Conservation (phyloP, 2,888 invertebrate species). For the Callosobruchus maculatus region DNA sequence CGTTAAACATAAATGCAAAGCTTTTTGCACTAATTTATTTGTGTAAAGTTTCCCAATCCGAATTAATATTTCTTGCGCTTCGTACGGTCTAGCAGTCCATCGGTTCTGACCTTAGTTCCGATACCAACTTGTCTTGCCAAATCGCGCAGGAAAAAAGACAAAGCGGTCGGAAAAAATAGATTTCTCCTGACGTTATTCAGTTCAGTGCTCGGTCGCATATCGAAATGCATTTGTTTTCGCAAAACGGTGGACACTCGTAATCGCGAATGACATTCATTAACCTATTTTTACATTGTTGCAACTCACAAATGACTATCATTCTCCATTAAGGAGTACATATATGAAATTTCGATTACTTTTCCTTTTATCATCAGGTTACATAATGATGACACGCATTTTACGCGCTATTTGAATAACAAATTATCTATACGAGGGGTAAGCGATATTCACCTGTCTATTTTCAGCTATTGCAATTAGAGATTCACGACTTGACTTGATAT, state of each 20-base stretch:
- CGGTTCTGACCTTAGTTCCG: slow-evolving; percentile 9
- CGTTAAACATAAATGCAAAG: too few species aligned
- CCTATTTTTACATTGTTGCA: slow-evolving; percentile 29
- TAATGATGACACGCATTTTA: slow-evolving; percentile 15
- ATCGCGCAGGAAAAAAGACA: background rate
- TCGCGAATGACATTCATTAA: slow-evolving; percentile 29
- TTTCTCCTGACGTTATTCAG: background rate
- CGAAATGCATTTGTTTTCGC: background rate
- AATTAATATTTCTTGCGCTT: slow-evolving; percentile 5
- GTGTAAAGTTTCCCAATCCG: slow-evolving; percentile 5
- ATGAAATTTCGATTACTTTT: slow-evolving; percentile 17
- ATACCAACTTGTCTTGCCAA: background rate
- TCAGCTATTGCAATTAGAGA: too few species aligned
- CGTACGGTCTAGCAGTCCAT: slow-evolving; percentile 6
- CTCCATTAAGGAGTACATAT: slow-evolving; percentile 16
- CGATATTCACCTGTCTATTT: too few species aligned
- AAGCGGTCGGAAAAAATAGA: background rate
- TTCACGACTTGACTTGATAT: too few species aligned
- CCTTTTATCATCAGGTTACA: slow-evolving; percentile 17
- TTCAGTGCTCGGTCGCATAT: background rate
- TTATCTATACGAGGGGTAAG: slow-evolving; percentile 1
- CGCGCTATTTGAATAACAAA: slow-evolving; percentile 13
- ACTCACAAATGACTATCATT: slow-evolving; percentile 21
- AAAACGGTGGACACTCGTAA: slow-evolving; percentile 9
- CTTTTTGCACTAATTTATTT: slow-evolving; percentile 1